Percentiles rank a stretch among this genome's conserved stretches.
These are phyloP conservation scores for Glomeris marginata DNA, from an alignment of 2,888 invertebrate genomes.

Conservation along the genomic window DNA sequence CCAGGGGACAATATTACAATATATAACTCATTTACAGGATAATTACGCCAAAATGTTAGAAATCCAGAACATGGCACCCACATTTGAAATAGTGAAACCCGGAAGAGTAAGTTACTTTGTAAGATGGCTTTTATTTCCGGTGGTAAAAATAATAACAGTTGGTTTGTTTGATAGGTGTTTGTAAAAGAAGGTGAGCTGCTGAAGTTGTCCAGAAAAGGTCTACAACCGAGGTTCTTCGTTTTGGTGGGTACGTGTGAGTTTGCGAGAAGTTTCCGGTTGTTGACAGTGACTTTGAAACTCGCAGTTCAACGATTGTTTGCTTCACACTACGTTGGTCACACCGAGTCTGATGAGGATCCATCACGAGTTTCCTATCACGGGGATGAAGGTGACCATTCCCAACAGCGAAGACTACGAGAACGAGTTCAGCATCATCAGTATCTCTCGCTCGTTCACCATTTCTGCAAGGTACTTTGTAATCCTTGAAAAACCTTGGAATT, in stretches of 20 bases:
- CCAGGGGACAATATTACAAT: not conserved
- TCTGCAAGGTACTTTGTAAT: conserved; percentile 32
- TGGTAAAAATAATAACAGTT: not conserved
- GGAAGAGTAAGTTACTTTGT: conserved; percentile 31
- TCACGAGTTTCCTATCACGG: conserved; percentile 37
- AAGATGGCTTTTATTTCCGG: too few species aligned
- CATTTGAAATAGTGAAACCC: conserved; percentile 37
- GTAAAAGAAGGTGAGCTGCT: conserved; percentile 46
- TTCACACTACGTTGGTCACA: conserved; percentile 32
- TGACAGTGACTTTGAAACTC: conserved; percentile 14
- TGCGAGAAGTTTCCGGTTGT: not conserved
- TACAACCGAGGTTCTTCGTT: conserved; percentile 46
- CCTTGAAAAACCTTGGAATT: not conserved
- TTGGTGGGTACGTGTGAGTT: conserved; percentile 34
- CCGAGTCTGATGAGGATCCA: conserved; percentile 28
- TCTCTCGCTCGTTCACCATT: conserved; percentile 39
- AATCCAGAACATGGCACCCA: conserved; percentile 34
- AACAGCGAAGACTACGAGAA: conserved; percentile 35
- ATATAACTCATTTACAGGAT: conserved; percentile 30
- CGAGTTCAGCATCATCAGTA: conserved; percentile 40
- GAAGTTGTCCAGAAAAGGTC: conserved; percentile 46
- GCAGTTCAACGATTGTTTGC: conserved; percentile 34
- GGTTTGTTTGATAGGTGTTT: conserved; percentile 30
- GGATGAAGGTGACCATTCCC: conserved; percentile 34
- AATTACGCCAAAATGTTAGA: conserved; percentile 38